Percentiles rank a stretch among this genome's conserved stretches.
phyloP scores from a whole-genome alignment of 2,113 vertebrate genomes.

The Antechinus stuartii region DNA sequence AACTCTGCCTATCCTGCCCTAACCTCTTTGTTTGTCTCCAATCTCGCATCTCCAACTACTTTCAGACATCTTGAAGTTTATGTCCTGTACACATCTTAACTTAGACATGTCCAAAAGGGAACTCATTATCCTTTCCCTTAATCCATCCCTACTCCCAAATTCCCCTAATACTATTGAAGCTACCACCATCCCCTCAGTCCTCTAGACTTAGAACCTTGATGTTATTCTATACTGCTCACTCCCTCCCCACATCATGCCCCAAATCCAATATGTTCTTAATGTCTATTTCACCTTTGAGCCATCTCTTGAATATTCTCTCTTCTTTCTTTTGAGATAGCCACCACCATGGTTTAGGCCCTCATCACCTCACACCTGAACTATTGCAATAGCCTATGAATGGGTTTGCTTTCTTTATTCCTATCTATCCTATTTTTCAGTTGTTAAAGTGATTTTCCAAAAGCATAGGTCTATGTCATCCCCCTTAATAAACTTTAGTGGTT shows the following conservation, averaged over 20 bases:
- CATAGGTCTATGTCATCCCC: background rate
- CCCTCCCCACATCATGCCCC: too few relatives aligned
- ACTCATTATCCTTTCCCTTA: background rate
- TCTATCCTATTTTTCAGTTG: background rate
- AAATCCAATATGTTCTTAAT: too few relatives aligned
- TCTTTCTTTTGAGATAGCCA: too few relatives aligned
- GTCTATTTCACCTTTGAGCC: too few relatives aligned
- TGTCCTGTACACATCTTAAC: too few relatives aligned
- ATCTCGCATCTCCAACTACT: background rate
- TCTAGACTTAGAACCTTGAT: too few relatives aligned
- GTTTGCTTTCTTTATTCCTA: background rate
- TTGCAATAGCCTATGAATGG: background rate
- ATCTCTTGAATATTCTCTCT: background rate
- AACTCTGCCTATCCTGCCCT: background rate
- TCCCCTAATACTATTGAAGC: background rate
- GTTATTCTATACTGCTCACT: too few relatives aligned
- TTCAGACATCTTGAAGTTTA: background rate
- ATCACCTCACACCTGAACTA: background rate
- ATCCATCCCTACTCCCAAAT: background rate
- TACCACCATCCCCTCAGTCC: background rate
- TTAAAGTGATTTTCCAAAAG: background rate
- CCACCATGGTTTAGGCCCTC: background rate
- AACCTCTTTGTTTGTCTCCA: background rate
- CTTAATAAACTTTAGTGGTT: background rate
- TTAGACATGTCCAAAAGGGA: background rate